Evolutionary conservation across 2,797 vertebrate species (phyloP).

Genomic region (Sebastes vulpes): DNA sequence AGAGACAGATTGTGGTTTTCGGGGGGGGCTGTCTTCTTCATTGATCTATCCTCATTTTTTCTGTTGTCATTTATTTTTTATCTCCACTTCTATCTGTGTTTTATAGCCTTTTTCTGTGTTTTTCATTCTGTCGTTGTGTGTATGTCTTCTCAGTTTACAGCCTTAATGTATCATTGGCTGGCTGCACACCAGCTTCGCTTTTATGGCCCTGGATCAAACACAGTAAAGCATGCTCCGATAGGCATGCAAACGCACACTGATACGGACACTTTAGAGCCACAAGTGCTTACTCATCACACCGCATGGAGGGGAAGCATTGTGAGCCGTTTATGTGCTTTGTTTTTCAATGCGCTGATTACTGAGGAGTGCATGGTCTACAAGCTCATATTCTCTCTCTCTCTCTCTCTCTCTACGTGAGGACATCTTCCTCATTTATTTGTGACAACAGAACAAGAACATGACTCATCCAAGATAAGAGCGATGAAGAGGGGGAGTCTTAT

Average conservation of each 20-base stretch:
- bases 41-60: not conserved
- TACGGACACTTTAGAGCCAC: constrained; percentile 43
- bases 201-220: constrained; percentile 69
- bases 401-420: constrained; percentile 2
- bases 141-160: constrained; percentile 55
- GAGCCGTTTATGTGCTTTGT: constrained; percentile 55
- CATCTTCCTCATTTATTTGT: constrained; percentile 63
- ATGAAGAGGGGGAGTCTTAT: constrained; percentile 38
- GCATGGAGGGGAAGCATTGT: constrained; percentile 10
- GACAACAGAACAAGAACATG: constrained; percentile 55
- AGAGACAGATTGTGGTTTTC: constrained; percentile 12
- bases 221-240: constrained; percentile 53
- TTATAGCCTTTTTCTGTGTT: constrained; percentile 14
- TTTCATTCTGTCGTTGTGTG: constrained; percentile 7
- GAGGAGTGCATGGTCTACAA: constrained; percentile 16
- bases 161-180: constrained; percentile 64
- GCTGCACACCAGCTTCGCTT: constrained; percentile 53
- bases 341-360: constrained; percentile 56
- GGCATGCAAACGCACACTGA: constrained; percentile 49
- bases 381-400: constrained; percentile 16
- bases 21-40: not conserved
- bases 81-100: not conserved
- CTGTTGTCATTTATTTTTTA: not conserved
- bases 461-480: constrained; percentile 48
- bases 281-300: constrained; percentile 70